These are phyloP conservation scores for Tyrannus savana DNA, from an alignment of 2,113 vertebrate species.

Conservation along the genomic window DNA sequence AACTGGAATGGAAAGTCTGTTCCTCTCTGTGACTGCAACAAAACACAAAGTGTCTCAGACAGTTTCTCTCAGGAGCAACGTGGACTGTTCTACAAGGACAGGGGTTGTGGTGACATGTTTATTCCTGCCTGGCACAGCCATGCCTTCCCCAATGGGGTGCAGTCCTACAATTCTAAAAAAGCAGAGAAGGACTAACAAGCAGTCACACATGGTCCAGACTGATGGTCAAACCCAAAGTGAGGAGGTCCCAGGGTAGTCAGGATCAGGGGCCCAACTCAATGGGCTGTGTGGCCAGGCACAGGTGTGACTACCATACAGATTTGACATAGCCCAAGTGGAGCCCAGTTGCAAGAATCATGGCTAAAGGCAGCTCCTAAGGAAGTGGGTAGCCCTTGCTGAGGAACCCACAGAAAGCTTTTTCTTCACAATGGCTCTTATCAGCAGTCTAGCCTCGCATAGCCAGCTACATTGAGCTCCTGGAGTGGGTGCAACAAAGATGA, in stretches of 20 bases:
- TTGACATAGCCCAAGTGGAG: rapidly evolving
- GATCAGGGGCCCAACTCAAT: not conserved
- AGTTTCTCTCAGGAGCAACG: not conserved
- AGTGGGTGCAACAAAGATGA: too few relatives aligned
- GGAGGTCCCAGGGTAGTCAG: not conserved
- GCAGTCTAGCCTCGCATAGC: not conserved
- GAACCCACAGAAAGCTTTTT: not conserved
- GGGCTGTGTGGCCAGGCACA: not conserved
- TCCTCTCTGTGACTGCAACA: not conserved
- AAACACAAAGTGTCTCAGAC: not conserved
- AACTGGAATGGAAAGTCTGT: not conserved
- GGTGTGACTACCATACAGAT: not conserved
- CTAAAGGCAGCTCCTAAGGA: not conserved
- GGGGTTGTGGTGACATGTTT: not conserved
- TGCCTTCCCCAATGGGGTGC: rapidly evolving
- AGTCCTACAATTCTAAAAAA: not conserved
- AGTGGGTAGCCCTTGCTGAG: not conserved
- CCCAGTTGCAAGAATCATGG: rapidly evolving
- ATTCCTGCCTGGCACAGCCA: rapidly evolving
- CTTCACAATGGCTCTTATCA: not conserved
- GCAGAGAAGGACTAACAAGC: not conserved
- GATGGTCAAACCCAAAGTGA: not conserved
- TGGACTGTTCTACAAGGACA: not conserved
- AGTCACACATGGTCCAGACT: not conserved
- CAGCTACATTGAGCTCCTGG: not conserved